A percentile compares a stretch with the other conserved stretches of the same genome.
Conservation (phyloP, 1,140 invertebrate genomes). For the Pseudomyrmex gracilis region DNA sequence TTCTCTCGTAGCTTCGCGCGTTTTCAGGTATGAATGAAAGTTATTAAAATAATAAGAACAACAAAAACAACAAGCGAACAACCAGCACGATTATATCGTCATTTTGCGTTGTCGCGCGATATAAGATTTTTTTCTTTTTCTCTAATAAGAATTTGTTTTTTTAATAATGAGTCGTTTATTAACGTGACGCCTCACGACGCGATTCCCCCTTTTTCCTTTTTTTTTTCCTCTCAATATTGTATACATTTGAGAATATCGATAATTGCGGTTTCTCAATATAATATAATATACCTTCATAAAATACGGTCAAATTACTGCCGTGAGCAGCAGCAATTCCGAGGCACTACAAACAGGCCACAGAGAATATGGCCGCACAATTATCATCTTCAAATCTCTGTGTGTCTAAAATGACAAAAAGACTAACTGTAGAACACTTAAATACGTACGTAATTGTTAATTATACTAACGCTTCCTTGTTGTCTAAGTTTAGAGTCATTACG, state of each 20-base stretch:
- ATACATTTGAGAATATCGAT: conserved; percentile 80
- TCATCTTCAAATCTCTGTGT: conserved; percentile 83
- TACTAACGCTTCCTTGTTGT: conserved; percentile 80
- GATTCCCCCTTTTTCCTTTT: conserved; percentile 68
- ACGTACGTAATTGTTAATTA: conserved; percentile 81
- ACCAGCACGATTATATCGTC: conserved; percentile 68
- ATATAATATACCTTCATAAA: conserved; percentile 84
- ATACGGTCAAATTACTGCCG: conserved; percentile 85
- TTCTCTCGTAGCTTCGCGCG: neutral
- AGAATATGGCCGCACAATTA: conserved; percentile 84
- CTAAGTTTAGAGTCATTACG: conserved; percentile 79
- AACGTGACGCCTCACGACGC: conserved; percentile 82
- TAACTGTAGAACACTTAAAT: conserved; percentile 79
- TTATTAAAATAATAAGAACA: conserved; percentile 50
- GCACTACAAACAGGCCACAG: conserved; percentile 86
- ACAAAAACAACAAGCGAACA: conserved; percentile 52
- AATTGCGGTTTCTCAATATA: conserved; percentile 82
- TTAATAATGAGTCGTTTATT: conserved; percentile 78
- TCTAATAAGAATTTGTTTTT: conserved; percentile 75
- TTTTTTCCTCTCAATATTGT: conserved; percentile 73
- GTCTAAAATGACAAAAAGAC: conserved; percentile 83
- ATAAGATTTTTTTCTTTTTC: conserved; percentile 70
- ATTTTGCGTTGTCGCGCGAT: conserved; percentile 53
- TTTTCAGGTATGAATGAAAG: conserved; percentile 50
- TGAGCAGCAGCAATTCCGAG: conserved; percentile 86